Evolutionary conservation across 2,113 vertebrate genomes (phyloP), one percentile per base, ranked within the genome.

Genomic region (Poecilia latipinna): DNA sequence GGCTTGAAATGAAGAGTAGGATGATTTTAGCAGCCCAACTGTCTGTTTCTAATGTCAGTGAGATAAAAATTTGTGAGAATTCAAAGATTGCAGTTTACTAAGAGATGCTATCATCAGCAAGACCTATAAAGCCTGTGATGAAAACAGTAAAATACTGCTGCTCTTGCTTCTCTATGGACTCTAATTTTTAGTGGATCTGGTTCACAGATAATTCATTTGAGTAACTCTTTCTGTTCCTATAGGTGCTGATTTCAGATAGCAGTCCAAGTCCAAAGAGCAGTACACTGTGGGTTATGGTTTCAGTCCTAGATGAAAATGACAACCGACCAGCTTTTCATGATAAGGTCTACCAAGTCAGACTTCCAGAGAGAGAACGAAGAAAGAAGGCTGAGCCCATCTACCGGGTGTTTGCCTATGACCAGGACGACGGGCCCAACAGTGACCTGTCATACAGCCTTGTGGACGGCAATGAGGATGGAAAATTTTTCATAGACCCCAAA

Each of bases 401-500:
- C 84, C 94, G 98, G 44, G 96, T 96, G 42, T 98, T 99, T 29
- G 98, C 98, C 0, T 97, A 96, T 3, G 98, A 99, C 82, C 95
- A 94, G 22, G 98, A 99, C 0, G 96, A 98, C 17, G 98, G 98
- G 2, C 91, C 96, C 74, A 99, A 99, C 15, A 95, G 97, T 0
- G 97, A 98, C 77, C 96, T 99, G 72, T 97, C 97, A 0, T 99
- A 99, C 92, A 97, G 94, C 86, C 95, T 99, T 0, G 93, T 97
- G 65, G 97, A 99, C 60, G 98, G 98, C 6, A 99, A 99, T 0
- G 97, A 97, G 3, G 97, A 99, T 0, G 96, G 96, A 1, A 98
- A 96, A 73, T 99, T 99, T 73, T 96, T 97, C 88, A 97, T 99
- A 75, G 98, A 99, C 84, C 96, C 98, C 22, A 99, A 98, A 92